A percentile compares a stretch with the other conserved stretches of the same genome.
These are phyloP conservation scores for Xiphorhynchus erythropygius DNA, from an alignment of 2,797 vertebrate genomes.

Conservation along the genomic window DNA sequence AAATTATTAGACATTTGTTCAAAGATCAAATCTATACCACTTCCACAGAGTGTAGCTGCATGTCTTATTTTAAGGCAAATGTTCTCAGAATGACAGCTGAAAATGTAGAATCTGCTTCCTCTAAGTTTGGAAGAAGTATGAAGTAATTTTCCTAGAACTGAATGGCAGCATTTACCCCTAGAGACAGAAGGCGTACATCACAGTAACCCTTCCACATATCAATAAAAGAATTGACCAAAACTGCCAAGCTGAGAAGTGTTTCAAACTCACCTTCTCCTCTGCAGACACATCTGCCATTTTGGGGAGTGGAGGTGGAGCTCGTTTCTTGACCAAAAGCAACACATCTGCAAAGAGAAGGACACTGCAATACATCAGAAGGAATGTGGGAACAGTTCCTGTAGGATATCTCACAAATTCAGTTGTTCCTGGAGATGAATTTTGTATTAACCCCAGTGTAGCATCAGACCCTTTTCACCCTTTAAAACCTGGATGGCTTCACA, in stretches of 20 bases:
- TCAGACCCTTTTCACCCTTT: background rate
- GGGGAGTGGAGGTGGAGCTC: constrained; percentile 83
- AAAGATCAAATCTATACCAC: background rate
- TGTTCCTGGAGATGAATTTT: background rate
- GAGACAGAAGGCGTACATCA: background rate
- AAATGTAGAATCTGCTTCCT: background rate
- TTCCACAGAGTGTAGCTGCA: background rate
- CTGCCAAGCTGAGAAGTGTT: fast-evolving
- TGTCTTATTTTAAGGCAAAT: background rate
- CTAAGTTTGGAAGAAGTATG: background rate
- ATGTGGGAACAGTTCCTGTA: background rate
- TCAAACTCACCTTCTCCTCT: constrained; percentile 88
- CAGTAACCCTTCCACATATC: background rate
- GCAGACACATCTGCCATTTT: constrained; percentile 90
- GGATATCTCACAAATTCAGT: fast-evolving
- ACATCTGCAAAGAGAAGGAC: constrained; percentile 79
- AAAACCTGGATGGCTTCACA: background rate
- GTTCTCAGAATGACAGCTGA: background rate
- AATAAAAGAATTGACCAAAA: background rate
- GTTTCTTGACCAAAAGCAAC: constrained; percentile 89
- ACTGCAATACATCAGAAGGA: background rate
- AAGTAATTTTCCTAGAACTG: background rate
- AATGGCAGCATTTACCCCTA: background rate
- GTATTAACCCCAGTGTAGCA: background rate
- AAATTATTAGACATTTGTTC: background rate